These are phyloP conservation scores for Saccopteryx bilineata DNA, from an alignment of 2,113 vertebrate species.

Conservation along the genomic window DNA sequence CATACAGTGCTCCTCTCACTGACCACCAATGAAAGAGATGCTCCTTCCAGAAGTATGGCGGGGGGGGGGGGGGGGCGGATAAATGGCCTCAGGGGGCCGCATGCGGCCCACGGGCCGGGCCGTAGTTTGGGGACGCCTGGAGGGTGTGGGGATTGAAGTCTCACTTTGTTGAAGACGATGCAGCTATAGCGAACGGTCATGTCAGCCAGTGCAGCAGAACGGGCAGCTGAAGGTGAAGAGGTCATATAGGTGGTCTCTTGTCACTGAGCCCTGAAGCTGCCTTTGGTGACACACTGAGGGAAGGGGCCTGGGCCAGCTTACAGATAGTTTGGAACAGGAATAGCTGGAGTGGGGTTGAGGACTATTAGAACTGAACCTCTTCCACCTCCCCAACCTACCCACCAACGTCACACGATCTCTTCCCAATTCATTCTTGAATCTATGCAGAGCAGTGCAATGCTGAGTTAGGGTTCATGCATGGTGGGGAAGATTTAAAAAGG, in stretches of 20 bases:
- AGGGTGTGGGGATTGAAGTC: slow-evolving; percentile 32
- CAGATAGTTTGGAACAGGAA: slow-evolving; percentile 86
- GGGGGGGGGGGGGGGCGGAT: no score
- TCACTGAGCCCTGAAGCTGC: slow-evolving; percentile 85
- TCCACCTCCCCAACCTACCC: neutral
- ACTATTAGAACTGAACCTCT: neutral
- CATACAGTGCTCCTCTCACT: no score
- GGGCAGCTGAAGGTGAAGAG: slow-evolving; percentile 85
- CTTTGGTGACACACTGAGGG: neutral
- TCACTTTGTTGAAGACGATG: slow-evolving; percentile 82
- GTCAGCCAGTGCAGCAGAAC: slow-evolving; percentile 81
- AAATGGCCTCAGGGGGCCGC: no score
- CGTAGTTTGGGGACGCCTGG: no score
- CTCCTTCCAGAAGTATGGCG: no score
- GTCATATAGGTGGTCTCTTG: slow-evolving; percentile 87
- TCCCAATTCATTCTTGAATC: no score
- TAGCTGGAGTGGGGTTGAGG: slow-evolving; percentile 77
- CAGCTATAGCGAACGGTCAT: slow-evolving; percentile 85
- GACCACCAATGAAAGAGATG: no score
- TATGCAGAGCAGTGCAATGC: no score
- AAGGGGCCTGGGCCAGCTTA: slow-evolving; percentile 56
- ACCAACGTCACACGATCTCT: neutral
- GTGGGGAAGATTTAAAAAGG: neutral
- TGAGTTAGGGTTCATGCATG: no score
- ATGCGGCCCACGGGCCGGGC: no score